Evolutionary conservation across 2,113 vertebrate species (phyloP).

Genomic region (Callipepla californica): DNA sequence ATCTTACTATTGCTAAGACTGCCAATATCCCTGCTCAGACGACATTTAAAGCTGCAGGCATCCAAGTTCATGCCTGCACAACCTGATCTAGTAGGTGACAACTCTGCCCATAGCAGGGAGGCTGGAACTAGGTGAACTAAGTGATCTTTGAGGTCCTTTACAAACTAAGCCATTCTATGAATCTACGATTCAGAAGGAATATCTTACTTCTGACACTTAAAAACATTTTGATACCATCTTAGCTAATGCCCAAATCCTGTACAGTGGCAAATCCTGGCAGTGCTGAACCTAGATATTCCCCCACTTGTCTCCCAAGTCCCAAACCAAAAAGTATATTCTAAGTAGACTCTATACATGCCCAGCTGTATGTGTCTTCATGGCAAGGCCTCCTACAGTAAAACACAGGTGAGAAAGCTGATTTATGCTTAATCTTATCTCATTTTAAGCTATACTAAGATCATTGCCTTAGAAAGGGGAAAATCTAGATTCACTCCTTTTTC

Average conservation of each 20-base stretch:
- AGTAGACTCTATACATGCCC: neutral
- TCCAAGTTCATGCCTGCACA: neutral
- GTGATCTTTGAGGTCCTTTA: no score
- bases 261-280: neutral
- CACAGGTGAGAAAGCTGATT: neutral
- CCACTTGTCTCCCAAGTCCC: neutral
- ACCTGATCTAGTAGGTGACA: no score
- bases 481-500: neutral
- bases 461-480: neutral
- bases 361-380: neutral
- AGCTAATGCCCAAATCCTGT: slow-evolving; percentile 4
- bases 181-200: neutral
- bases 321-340: neutral
- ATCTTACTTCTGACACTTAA: slow-evolving; percentile 29
- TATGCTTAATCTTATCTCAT: neutral
- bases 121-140: no score
- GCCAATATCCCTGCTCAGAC: slow-evolving; percentile 8
- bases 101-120: no score
- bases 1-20: slow-evolving; percentile 10
- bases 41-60: slow-evolving; percentile 32
- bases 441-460: neutral
- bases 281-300: neutral
- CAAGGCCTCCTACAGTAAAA: neutral
- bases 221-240: slow-evolving; percentile 25
- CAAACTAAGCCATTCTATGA: no score